Evolutionary conservation across 2,888 invertebrate species (phyloP).

Genomic region (Peribatodes rhomboidaria): DNA sequence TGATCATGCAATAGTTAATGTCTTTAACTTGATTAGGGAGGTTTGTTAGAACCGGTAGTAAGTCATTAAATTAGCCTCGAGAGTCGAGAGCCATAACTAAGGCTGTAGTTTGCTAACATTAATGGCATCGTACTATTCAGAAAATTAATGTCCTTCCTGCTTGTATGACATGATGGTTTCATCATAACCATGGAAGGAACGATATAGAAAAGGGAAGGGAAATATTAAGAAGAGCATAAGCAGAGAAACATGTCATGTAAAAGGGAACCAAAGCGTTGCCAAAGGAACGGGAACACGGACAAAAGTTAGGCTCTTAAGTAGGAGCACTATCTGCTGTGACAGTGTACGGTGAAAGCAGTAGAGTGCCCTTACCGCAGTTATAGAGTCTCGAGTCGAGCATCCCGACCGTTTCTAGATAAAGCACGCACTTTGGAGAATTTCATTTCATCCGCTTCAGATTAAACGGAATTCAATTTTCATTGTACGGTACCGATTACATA

Average conservation of each 20-base stretch:
- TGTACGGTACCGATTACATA: constrained; percentile 56
- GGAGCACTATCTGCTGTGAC: not conserved
- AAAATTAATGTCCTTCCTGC: not conserved
- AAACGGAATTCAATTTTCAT: constrained; percentile 74
- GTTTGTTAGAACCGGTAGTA: not conserved
- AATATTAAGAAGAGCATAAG: not conserved
- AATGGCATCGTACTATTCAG: not conserved
- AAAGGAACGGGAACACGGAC: not conserved
- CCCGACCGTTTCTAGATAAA: constrained; percentile 71
- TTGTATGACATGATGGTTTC: too few species aligned
- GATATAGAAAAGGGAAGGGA: not conserved
- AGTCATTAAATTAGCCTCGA: constrained; percentile 3
- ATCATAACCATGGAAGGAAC: not conserved
- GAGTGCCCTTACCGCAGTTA: constrained; percentile 21
- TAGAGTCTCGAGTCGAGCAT: constrained; percentile 54
- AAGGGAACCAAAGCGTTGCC: too few species aligned
- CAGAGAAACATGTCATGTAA: too few species aligned
- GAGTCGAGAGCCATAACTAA: constrained; percentile 8
- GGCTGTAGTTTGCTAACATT: not conserved
- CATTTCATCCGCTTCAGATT: constrained; percentile 72
- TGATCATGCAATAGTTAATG: not conserved
- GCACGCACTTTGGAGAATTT: constrained; percentile 78
- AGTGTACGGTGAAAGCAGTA: not conserved
- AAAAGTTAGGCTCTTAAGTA: not conserved
- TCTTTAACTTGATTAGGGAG: constrained; percentile 12